phyloP scores from a whole-genome alignment of 1,140 invertebrate species.

The Tetranychus urticae region DNA sequence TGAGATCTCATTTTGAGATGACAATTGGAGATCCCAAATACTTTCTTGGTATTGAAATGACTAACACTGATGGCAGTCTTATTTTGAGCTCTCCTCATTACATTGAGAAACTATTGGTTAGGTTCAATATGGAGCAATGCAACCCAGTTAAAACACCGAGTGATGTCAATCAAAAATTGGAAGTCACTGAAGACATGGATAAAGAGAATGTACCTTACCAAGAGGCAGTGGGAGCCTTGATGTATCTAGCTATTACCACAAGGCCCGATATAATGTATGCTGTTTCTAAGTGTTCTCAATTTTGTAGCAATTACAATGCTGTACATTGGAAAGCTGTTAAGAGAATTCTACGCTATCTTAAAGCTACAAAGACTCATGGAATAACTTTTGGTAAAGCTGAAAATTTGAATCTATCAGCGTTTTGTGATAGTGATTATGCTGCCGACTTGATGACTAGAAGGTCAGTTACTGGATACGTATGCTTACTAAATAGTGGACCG shows the following conservation, averaged over 20 bases:
- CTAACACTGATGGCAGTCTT: not conserved
- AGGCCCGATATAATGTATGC: slow-evolving; percentile 24
- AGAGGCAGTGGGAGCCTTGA: slow-evolving; percentile 14
- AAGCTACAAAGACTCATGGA: slow-evolving; percentile 15
- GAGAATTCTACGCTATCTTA: slow-evolving; percentile 12
- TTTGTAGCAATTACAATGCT: slow-evolving; percentile 10
- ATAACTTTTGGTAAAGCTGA: not conserved
- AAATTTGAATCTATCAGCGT: not conserved
- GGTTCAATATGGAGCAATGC: slow-evolving; percentile 17
- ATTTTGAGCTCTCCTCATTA: slow-evolving; percentile 6
- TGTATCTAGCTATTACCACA: slow-evolving; percentile 20
- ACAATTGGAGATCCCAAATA: not conserved
- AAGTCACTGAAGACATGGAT: not conserved
- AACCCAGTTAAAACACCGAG: slow-evolving; percentile 14
- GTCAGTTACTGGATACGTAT: not conserved
- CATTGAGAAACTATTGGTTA: slow-evolving; percentile 7
- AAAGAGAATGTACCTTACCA: slow-evolving; percentile 10
- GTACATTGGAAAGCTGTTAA: slow-evolving; percentile 17
- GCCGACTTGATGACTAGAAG: slow-evolving; percentile 12
- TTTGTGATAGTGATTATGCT: slow-evolving; percentile 16
- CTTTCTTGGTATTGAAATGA: slow-evolving; percentile 13
- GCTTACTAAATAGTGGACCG: not conserved
- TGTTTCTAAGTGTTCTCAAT: slow-evolving; percentile 23
- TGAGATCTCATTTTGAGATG: not conserved
- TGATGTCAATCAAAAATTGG: not conserved